Percentiles rank a stretch among this genome's conserved stretches.
Conservation (phyloP, 2,113 vertebrate genomes). For the Epinephelus fuscoguttatus region DNA sequence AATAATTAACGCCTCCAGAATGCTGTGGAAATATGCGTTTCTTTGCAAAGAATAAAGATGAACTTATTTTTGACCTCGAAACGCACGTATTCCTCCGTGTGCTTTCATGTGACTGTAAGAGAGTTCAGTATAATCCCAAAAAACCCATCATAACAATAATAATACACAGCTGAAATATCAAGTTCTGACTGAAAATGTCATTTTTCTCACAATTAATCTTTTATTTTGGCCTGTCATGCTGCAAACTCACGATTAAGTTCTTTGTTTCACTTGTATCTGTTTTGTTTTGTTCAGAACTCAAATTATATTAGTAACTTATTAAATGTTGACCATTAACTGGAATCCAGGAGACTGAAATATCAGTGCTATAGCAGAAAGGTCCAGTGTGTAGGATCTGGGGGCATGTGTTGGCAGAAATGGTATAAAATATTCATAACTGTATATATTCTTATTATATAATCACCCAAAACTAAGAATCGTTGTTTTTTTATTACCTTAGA, state of each 20-base stretch:
- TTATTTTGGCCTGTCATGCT: not conserved
- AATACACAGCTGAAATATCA: not conserved
- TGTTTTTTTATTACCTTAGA: too few relatives aligned
- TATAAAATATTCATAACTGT: too few relatives aligned
- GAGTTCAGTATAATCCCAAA: not conserved
- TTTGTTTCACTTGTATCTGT: not conserved
- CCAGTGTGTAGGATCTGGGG: too few relatives aligned
- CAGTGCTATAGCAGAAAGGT: too few relatives aligned
- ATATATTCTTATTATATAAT: too few relatives aligned
- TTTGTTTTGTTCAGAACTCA: not conserved
- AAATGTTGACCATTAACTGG: not conserved
- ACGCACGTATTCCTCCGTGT: not conserved
- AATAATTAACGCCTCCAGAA: constrained; percentile 29
- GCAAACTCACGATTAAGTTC: not conserved
- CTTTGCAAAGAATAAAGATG: not conserved
- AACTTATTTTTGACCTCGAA: constrained; percentile 12
- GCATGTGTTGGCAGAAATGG: too few relatives aligned
- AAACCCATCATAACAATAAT: not conserved
- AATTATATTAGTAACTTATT: not conserved
- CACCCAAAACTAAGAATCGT: too few relatives aligned
- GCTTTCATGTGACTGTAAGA: not conserved
- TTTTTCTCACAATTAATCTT: not conserved
- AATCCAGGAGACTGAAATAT: too few relatives aligned
- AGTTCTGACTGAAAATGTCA: not conserved
- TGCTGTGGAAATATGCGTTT: constrained; percentile 5